Base-by-base conservation (phyloP, 35 echinoderm and acorn worm species). In the Apostichopus californicus region DNA sequence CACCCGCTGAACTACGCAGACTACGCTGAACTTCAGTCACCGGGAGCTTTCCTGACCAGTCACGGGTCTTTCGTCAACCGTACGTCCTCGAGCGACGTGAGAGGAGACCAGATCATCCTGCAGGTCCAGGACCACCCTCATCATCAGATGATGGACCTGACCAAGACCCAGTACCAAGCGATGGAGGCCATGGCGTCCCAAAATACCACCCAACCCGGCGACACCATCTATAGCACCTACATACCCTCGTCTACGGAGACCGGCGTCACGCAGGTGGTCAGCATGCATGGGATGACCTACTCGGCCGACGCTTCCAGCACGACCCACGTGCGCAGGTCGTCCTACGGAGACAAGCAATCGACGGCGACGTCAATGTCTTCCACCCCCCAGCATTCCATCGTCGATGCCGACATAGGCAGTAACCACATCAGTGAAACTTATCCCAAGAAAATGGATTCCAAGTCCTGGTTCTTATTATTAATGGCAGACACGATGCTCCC, bases 1-100 rank as follows among this genome's bases (percentile, higher is more conserved):
- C 89, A 91, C 77, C 89, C 77, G 11, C 8, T 79, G 73, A 91
- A 57, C 71, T 91, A 91, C 78, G 89, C 89, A n/a, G 89, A 91
- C 54, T 91, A 91, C 34, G 89, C 89, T 20, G 89, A 79, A 55
- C 89, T 91, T 22, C 89, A 77, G 13, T 54, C 89, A 20, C 89
- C 86, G 10, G 81, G 81, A 9, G 46, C 46, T 9, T 89, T 89
- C 63, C 22, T 89, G n/a, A 89, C 61, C 0, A 66, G 86, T 21
- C 68, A 72, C 21, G 34, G 52, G 12, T 13, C 61, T n/a, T 89
- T 73, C 86, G 15, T 72, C 15, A 85, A 85, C 81, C 55, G 55
- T n/a, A 73, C 61, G 15, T 64, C 57, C n/a, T 72, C 86, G 12
- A 18, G 28, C 9, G 86, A 73, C 34, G 86, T 52, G 11, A 89